A percentile compares a stretch with the other conserved stretches of the same genome.
phyloP scores from a whole-genome alignment of 1,140 invertebrate species.

The Leptopilina clavipes region DNA sequence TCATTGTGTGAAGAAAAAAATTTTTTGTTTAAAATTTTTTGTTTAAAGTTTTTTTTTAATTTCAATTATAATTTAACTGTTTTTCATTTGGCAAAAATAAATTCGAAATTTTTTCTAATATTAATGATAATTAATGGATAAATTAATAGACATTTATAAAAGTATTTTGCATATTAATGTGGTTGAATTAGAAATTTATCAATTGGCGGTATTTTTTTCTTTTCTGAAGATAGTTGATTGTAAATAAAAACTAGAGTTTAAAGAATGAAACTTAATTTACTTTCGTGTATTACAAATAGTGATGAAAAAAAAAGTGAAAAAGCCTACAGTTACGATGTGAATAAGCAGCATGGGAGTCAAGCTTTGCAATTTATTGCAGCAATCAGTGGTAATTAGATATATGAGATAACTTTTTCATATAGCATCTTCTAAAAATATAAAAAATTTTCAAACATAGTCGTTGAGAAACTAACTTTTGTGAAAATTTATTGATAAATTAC shows the following conservation, averaged over 20 bases:
- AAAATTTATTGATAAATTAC: too few relatives aligned
- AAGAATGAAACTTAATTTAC: neutral
- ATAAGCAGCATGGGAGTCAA: neutral
- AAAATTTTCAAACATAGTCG: neutral
- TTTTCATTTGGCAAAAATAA: too few relatives aligned
- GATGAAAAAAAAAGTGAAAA: neutral
- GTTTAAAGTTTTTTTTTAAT: too few relatives aligned
- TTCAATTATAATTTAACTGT: too few relatives aligned
- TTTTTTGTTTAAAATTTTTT: too few relatives aligned
- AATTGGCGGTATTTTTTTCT: too few relatives aligned
- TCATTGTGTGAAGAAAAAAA: neutral
- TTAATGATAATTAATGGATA: neutral
- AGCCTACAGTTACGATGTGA: neutral
- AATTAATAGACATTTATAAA: too few relatives aligned
- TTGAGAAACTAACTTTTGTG: too few relatives aligned
- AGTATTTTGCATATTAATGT: too few relatives aligned
- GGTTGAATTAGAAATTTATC: too few relatives aligned
- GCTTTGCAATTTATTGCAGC: slow-evolving; percentile 5
- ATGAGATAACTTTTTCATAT: neutral
- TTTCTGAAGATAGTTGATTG: too few relatives aligned
- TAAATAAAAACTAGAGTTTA: neutral
- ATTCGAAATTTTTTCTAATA: too few relatives aligned
- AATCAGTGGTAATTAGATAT: slow-evolving; percentile 10
- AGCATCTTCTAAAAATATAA: neutral
- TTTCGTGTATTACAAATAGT: neutral